phyloP scores from a whole-genome alignment of 2,888 invertebrate species.

The Alloscopus bannaensis region DNA sequence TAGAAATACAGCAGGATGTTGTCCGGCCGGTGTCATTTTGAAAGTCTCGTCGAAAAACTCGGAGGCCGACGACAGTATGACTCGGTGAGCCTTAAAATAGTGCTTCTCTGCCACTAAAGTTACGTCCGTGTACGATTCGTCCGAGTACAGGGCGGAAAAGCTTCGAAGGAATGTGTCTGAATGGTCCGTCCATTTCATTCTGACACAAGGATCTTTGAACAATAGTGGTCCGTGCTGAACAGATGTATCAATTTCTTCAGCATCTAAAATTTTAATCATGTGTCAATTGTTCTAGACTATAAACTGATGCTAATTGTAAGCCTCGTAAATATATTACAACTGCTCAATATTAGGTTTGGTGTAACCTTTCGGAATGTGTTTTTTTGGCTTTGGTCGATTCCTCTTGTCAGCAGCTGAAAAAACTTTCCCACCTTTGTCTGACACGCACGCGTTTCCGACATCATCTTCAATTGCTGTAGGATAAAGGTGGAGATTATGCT shows the following conservation, averaged over 20 bases:
- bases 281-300: not conserved
- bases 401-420: slow-evolving; percentile 21
- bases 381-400: slow-evolving; percentile 44
- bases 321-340: no score
- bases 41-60: slow-evolving; percentile 70
- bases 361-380: slow-evolving; percentile 38
- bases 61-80: slow-evolving; percentile 69
- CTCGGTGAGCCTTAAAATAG: slow-evolving; percentile 69
- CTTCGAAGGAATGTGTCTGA: slow-evolving; percentile 65
- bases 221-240: slow-evolving; percentile 67
- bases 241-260: slow-evolving; percentile 53
- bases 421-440: slow-evolving; percentile 6
- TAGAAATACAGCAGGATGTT: slow-evolving; percentile 68
- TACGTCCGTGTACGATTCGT: slow-evolving; percentile 67
- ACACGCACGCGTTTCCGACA: not conserved
- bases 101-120: slow-evolving; percentile 67
- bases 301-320: no score
- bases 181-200: slow-evolving; percentile 72
- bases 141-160: slow-evolving; percentile 65
- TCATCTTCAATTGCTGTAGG: slow-evolving; percentile 29
- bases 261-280: slow-evolving; percentile 9
- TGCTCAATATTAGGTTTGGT: not conserved
- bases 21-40: slow-evolving; percentile 65
- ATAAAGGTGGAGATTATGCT: slow-evolving; percentile 67
- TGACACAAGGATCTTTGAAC: slow-evolving; percentile 67